Conservation (phyloP, 2,797 vertebrate genomes). For the Peromyscus eremicus region DNA sequence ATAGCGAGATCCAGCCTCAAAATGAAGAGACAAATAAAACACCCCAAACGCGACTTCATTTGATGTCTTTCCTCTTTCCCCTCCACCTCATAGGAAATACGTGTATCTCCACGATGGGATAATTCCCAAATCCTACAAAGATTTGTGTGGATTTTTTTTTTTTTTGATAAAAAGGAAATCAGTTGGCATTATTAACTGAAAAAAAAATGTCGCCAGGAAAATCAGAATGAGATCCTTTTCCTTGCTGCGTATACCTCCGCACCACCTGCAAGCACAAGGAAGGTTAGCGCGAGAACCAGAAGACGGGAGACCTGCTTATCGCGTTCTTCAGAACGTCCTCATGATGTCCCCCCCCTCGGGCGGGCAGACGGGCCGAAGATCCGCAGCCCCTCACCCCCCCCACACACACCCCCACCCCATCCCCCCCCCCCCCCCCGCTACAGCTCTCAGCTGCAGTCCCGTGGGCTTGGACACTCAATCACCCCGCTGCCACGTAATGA, state of each 20-base stretch:
- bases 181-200: constrained; percentile 39
- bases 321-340: constrained; percentile 48
- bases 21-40: background rate
- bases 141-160: background rate
- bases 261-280: constrained; percentile 63
- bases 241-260: constrained; percentile 28
- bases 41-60: background rate
- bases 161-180: constrained; percentile 59
- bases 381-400: background rate
- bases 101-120: background rate
- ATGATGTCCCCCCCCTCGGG: background rate
- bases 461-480: background rate
- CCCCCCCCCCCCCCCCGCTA: too few relatives aligned
- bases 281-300: background rate
- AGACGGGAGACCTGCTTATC: background rate
- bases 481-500: background rate
- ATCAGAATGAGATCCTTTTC: constrained; percentile 28
- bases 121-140: constrained; percentile 19
- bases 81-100: constrained; percentile 37
- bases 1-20: background rate
- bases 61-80: background rate
- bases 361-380: background rate
- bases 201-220: constrained; percentile 40
- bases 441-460: background rate
- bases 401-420: background rate